Conservation (phyloP, 2,113 vertebrate species). For the Prunella himalayana region DNA sequence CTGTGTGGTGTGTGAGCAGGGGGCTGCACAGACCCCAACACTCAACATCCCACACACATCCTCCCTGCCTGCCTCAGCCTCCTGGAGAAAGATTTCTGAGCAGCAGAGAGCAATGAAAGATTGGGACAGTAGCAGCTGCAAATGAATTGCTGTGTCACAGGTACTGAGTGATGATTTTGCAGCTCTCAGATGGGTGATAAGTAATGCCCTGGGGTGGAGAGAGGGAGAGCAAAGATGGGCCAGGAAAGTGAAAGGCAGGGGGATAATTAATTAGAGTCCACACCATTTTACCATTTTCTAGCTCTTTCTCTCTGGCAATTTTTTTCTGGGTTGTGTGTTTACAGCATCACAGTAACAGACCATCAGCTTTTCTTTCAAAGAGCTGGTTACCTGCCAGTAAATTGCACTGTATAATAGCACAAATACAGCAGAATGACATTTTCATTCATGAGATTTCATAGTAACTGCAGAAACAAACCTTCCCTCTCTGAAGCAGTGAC, state of each 20-base stretch:
- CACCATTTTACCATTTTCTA: neutral
- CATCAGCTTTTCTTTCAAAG: neutral
- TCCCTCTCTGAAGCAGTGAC: neutral
- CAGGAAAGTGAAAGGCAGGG: neutral
- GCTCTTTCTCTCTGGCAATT: neutral
- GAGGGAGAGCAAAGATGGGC: neutral
- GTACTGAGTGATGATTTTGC: neutral
- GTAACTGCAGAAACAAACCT: neutral
- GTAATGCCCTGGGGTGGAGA: neutral
- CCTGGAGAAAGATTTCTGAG: neutral
- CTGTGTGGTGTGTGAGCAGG: accelerated
- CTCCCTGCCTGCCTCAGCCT: neutral
- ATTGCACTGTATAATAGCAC: neutral
- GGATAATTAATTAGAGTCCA: neutral
- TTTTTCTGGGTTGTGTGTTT: neutral
- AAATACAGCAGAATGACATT: neutral
- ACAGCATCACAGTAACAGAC: neutral
- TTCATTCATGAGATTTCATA: constrained; percentile 41
- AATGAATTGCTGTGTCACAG: neutral
- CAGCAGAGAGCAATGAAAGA: neutral
- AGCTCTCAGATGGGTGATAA: neutral
- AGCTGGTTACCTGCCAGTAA: neutral
- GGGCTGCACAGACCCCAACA: neutral
- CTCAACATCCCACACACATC: neutral
- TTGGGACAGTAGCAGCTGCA: neutral